Base-by-base conservation (phyloP, 2,113 vertebrate genomes). In the Mola mola region DNA sequence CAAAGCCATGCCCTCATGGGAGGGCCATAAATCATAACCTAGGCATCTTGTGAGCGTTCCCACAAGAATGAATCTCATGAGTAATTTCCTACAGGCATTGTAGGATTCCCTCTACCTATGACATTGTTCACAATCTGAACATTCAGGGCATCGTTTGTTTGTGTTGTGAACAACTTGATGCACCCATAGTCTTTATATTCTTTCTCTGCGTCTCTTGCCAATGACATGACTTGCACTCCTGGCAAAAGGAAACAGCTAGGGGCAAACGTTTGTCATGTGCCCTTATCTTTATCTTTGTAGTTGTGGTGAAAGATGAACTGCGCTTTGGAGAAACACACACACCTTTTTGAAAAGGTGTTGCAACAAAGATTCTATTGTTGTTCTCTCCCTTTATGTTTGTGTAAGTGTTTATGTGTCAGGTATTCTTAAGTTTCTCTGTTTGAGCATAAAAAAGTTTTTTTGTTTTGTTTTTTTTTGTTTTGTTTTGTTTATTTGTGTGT, bases 11-110 rank as follows among this genome's bases (percentile, higher is more conserved):
- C 63, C 83, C 70, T 63, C 40, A 74, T 42, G 75, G 67, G 51
- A 53, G 52, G 72, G 50, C 12, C 73, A 88, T 86, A 86, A 87
- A 86, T 89, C 80, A 84, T 73, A 84, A 79, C 72, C 65, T 52
- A 12, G 72, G 72, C 67, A 65, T 79, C 47, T 42, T 67, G 68
- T 72, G 75, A 72, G 36, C 58, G 50, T 11, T 60, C 67, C 73
- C 56, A 51, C 15, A 10, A 11, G 29, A 38, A 13, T 40, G 37
- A 17, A 19, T 17, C 15, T 19, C 16, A n/a, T 19, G 73, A 75
- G 68, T 59, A 21, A 71, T 60, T 75, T 82, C 78, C 82, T 41
- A 19, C 70, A 77, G 79, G 73, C 73, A 66, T 52, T 22, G 67
- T 11, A 0, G 79, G 78, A 63, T 67, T 76, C 62, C 63, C 66